Evolutionary conservation across 2,888 invertebrate genomes (phyloP), one percentile per base, ranked within the genome.

Genomic region (Flabesymbios commensalis): DNA sequence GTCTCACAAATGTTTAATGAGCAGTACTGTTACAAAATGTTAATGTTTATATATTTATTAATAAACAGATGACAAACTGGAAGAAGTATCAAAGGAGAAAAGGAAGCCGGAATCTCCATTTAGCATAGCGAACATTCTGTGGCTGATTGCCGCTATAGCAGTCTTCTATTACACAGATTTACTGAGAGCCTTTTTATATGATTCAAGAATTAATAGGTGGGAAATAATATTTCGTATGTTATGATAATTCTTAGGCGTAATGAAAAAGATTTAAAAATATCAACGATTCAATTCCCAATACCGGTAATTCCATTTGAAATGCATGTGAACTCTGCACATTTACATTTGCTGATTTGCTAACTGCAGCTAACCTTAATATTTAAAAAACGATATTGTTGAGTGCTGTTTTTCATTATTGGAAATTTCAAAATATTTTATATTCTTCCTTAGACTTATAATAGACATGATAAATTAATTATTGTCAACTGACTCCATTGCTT

Each of bases 81-180:
- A n/a, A n/a, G n/a, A n/a, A n/a, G n/a, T n/a, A n/a, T n/a, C n/a
- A n/a, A n/a, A n/a, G n/a, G n/a, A n/a, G n/a, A 51, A 28, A 19
- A 5, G 7, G 10, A 51, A 51, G 17, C 28, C 14, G 29, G 19
- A 32, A 5, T n/a, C 43, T 24, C 72, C 75, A 4, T 78, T 75
- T 66, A 74, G 70, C 36, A 61, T 78, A 14, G 74, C 76, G 62
- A 82, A 81, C 67, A 55, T 81, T 19, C 62, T 76, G 47, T 82
- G 80, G 81, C 58, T 82, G 28, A 61, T 79, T 10, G 73, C 72
- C 17, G 70, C 80, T 4, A 65, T 77, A 28, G 75, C 70, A 24
- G 74, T 76, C 17, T 75, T 81, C 59, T 78, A 81, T 69, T 77
- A 74, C 65, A 74, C 78, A 36, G 79, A 81, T 52, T 75, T 82